Conservation (phyloP, 2,797 vertebrate species). For the Oreortyx pictus region DNA sequence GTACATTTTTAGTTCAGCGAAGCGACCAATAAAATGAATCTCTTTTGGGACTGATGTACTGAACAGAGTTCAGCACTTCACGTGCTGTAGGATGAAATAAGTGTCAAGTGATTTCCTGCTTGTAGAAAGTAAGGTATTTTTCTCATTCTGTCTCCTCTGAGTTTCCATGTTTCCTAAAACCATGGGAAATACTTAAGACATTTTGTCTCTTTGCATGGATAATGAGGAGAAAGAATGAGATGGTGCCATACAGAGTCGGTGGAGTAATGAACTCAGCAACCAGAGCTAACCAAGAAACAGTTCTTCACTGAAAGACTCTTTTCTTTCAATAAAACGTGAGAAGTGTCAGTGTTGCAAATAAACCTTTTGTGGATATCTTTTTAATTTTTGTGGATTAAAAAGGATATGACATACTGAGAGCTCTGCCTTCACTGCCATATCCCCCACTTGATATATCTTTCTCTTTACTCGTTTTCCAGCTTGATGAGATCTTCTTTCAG, state of each 20-base stretch:
- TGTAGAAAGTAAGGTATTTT: neutral
- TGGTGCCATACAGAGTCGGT: fast-evolving
- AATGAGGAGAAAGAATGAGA: neutral
- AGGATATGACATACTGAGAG: fast-evolving
- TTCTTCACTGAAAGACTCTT: neutral
- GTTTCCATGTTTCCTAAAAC: fast-evolving
- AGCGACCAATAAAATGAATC: neutral
- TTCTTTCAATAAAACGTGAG: neutral
- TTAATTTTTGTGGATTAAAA: neutral
- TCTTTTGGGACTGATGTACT: neutral
- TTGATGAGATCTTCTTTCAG: neutral
- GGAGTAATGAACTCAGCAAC: neutral
- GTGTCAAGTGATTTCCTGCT: neutral
- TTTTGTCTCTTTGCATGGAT: neutral
- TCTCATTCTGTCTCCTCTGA: neutral
- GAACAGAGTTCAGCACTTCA: no score
- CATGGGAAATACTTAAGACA: neutral
- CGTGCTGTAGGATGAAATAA: no score
- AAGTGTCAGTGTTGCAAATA: neutral
- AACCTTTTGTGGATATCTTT: neutral
- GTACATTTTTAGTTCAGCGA: neutral
- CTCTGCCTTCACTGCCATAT: neutral
- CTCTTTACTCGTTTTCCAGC: neutral
- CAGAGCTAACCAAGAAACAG: neutral
- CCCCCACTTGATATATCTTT: neutral